Conservation (phyloP, 2,888 invertebrate genomes). For the Nymphalis polychloros region DNA sequence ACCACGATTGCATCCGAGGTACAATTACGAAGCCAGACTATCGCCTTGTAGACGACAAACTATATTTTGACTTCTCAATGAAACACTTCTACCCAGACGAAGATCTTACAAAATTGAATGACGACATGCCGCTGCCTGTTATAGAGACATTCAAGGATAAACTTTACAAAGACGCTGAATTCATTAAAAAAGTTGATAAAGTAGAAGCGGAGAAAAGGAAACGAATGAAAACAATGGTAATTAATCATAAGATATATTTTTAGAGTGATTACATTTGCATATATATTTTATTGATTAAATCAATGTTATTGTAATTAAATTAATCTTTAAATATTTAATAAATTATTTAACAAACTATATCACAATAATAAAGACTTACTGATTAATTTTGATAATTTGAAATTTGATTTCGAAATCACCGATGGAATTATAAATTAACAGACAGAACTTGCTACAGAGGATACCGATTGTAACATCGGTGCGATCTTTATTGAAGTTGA, state of each 20-base stretch:
- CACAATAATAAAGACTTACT: too few relatives aligned
- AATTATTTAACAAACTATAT: too few relatives aligned
- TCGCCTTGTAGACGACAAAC: constrained; percentile 69
- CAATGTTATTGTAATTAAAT: background rate
- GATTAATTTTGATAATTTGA: too few relatives aligned
- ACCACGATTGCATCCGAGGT: constrained; percentile 81
- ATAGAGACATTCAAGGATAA: constrained; percentile 22
- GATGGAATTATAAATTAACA: too few relatives aligned
- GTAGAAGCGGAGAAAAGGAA: constrained; percentile 46
- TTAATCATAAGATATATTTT: constrained; percentile 77
- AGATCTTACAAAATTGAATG: constrained; percentile 22
- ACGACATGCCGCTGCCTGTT: constrained; percentile 19
- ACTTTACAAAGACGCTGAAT: constrained; percentile 26
- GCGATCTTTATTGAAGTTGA: too few relatives aligned
- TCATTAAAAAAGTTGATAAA: constrained; percentile 34
- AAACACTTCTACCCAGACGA: constrained; percentile 58
- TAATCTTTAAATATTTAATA: background rate
- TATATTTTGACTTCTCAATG: constrained; percentile 71
- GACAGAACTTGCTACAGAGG: too few relatives aligned
- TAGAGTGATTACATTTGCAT: constrained; percentile 42
- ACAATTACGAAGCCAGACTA: constrained; percentile 71
- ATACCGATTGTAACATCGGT: too few relatives aligned
- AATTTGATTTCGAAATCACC: too few relatives aligned
- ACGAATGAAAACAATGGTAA: constrained; percentile 73
- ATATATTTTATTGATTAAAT: constrained; percentile 1